phyloP scores from a whole-genome alignment of 2,888 invertebrate genomes.

The Drosophila neotestacea region DNA sequence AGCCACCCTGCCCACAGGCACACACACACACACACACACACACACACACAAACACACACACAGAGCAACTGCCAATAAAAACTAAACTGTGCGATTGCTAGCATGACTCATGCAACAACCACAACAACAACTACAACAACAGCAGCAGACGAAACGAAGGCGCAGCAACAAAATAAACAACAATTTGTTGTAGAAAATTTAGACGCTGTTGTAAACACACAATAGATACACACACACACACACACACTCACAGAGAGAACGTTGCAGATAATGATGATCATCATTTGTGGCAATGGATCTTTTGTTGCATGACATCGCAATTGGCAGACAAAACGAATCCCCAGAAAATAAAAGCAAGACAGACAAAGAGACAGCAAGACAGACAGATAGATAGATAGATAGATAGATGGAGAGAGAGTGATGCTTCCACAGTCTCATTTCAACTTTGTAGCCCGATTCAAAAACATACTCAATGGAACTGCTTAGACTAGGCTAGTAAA shows the following conservation, averaged over 20 bases:
- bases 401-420: constrained; percentile 6
- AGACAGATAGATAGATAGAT: background rate
- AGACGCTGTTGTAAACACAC: constrained; percentile 70
- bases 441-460: constrained; percentile 19
- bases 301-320: constrained; percentile 80
- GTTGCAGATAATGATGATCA: constrained; percentile 37
- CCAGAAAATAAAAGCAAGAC: background rate
- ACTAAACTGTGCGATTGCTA: constrained; percentile 72
- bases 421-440: constrained; percentile 23
- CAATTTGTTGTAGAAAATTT: constrained; percentile 80
- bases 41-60: too few species aligned
- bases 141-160: constrained; percentile 64
- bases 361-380: background rate
- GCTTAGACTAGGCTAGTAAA: constrained; percentile 22
- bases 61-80: constrained; percentile 71
- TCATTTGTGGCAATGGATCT: constrained; percentile 66
- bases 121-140: constrained; percentile 64
- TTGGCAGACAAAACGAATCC: constrained; percentile 59
- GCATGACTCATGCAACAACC: constrained; percentile 78
- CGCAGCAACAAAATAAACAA: constrained; percentile 65
- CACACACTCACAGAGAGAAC: constrained; percentile 17
- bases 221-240: constrained; percentile 33
- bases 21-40: constrained; percentile 19
- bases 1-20: constrained; percentile 58
- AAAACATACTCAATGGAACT: constrained; percentile 37